These are phyloP conservation scores for Bradysia coprophila DNA, from an alignment of 1,140 invertebrate genomes.

Conservation along the genomic window DNA sequence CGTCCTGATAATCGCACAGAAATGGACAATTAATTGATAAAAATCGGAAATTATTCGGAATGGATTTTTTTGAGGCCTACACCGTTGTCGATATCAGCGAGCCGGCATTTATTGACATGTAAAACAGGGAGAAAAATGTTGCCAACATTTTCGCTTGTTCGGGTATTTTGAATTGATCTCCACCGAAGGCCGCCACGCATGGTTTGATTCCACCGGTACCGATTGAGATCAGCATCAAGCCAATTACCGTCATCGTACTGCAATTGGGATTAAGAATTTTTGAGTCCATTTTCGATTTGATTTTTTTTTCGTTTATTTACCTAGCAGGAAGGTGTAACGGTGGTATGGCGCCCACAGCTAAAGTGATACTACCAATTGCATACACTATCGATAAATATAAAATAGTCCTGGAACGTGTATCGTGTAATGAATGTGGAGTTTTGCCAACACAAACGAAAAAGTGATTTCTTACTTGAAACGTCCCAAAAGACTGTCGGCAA, in stretches of 20 bases:
- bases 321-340: slow-evolving; percentile 19
- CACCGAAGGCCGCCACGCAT: slow-evolving; percentile 86
- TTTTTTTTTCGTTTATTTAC: slow-evolving; percentile 2
- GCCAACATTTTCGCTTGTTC: slow-evolving; percentile 51
- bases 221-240: slow-evolving; percentile 58
- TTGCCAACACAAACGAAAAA: no score
- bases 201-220: slow-evolving; percentile 92
- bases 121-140: slow-evolving; percentile 78
- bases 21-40: no score
- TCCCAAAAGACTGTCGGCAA: slow-evolving; percentile 59
- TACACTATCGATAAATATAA: slow-evolving; percentile 62
- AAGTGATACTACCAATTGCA: slow-evolving; percentile 46
- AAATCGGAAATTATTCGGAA: no score
- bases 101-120: slow-evolving; percentile 79
- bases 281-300: no score
- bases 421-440: no score
- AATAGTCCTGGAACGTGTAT: slow-evolving; percentile 53
- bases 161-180: slow-evolving; percentile 74
- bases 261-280: no score
- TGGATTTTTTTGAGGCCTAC: no score
- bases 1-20: no score
- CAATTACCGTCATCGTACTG: slow-evolving; percentile 50
- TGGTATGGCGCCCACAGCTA: slow-evolving; percentile 36
- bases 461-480: slow-evolving; percentile 31
- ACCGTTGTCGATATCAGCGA: slow-evolving; percentile 76